Evolutionary conservation across 2,113 vertebrate species (phyloP), one percentile per base, ranked within the genome.

Genomic region (Myrmophylax atrothorax): DNA sequence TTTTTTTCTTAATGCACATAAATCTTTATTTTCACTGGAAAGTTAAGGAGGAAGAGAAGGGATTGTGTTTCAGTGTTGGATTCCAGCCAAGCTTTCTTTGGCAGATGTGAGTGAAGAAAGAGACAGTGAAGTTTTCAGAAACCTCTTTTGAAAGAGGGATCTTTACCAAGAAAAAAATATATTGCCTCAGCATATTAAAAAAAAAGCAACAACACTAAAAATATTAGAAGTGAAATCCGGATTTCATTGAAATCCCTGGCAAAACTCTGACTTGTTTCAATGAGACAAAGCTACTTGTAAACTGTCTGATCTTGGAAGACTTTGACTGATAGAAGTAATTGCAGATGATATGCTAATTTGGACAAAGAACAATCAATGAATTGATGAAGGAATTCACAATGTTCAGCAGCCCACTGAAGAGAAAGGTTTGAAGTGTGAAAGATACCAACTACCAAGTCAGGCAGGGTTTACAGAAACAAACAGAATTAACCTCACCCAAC

Each of bases 21-120:
- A 64, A 24, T 86, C 26, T 80, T 77, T 93, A 95, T 86, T 68
- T 46, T 74, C 86, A 80, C 75, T 77, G 47, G 18, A 94, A 95
- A 95, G 19, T 63, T 67, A 81, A 44, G 42, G 6, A 79, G 35
- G 31, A 85, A 90, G 29, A 79, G 85, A 87, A 74, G 25, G 8
- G 24, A 86, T 59, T 47, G 5, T 53, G 42, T 84, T 83, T 83
- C 52, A 77, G 7, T 55, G 14, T 10, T 96, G 87, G 50, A 84
- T 37, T 38, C 16, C 59, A 86, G 93, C 29, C 91, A 89, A 40
- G 29, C 1, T 29, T 47, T 70, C 55, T 84, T 88, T 95, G 89
- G 37, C 67, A 90, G 10, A 7, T 72, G 26, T 75, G 29, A 87
- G 29, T 81, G 53, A 87, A 87, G 68, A 87, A 94, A 80, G 20